Base-by-base conservation (phyloP, 1,140 invertebrate species). In the Trypoxylus dichotomus region DNA sequence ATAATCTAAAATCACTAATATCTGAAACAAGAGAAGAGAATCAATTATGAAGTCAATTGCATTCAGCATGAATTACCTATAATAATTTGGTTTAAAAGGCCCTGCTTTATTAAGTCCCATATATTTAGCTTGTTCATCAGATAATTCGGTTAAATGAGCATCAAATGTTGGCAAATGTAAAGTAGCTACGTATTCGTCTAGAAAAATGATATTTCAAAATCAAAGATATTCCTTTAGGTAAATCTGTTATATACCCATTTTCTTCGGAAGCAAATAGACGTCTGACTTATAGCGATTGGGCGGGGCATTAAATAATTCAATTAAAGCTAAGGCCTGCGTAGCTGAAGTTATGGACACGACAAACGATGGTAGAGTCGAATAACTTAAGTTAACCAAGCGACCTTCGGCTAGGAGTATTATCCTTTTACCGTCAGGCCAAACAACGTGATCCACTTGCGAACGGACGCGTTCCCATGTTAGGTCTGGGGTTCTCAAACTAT, bases 51-150 rank as follows among this genome's bases (percentile, higher is more conserved):
- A 63, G 1, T 11, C 1, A 63, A 63, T 25, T 63, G 7, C 24
- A 19, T 24, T 11, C 60, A 19, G 3, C 7, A 13, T 3, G 60
- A 25, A 63, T 73, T 81, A 99, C 92, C 97, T 93, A 87, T 99
- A 99, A 87, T 98, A 98, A 87, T 98, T 98, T 81, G 97, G 97
- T 88, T 99, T 99, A 87, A 99, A 99, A 78, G 97, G 97, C 74
- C 98, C 97, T 78, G 96, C 94, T 90, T 98, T 99, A 85, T 96
- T 97, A 21, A 99, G 92, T 77, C 97, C 98, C 90, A 98, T 93
- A 85, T 99, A 99, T 87, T 98, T 98, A 75, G 97, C 97, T 88
- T 99, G 98, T 83, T 99, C 98, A 85, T 99, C 97, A 10, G 93
- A 93, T 60, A 99, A 89, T 88, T 99, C 97, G 0, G 97, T 99